Evolutionary conservation across 2,888 invertebrate species (phyloP).

Genomic region (Lasiommata megera): DNA sequence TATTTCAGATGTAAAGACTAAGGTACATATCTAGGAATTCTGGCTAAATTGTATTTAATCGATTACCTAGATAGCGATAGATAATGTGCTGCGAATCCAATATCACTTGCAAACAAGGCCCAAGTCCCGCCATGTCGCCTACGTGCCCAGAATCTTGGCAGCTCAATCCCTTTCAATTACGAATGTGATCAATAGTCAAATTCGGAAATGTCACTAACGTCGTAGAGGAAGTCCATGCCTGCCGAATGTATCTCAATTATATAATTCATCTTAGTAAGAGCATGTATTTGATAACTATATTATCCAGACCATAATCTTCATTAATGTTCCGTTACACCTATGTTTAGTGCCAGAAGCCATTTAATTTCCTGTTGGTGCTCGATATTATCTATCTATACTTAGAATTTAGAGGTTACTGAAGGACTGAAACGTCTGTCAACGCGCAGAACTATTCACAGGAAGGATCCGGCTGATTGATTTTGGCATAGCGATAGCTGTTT

Average conservation of each 20-base stretch:
- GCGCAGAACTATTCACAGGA: too few species aligned
- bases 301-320: not conserved
- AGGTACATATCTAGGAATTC: too few species aligned
- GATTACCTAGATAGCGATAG: slow-evolving; percentile 41
- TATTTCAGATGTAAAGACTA: too few species aligned
- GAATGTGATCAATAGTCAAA: slow-evolving; percentile 59
- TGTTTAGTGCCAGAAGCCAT: not conserved
- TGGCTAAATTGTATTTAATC: not conserved
- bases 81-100: slow-evolving; percentile 57
- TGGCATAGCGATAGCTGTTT: too few species aligned
- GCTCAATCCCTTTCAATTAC: slow-evolving; percentile 57
- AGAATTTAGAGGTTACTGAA: not conserved
- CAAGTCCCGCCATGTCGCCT: slow-evolving; percentile 47
- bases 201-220: slow-evolving; percentile 42
- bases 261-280: slow-evolving; percentile 18
- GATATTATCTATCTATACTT: not conserved
- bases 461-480: too few species aligned
- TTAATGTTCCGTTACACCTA: not conserved
- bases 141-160: slow-evolving; percentile 64
- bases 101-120: slow-evolving; percentile 42
- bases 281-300: not conserved
- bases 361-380: not conserved
- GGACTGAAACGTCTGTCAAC: too few species aligned
- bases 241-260: slow-evolving; percentile 15
- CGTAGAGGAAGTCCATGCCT: slow-evolving; percentile 29